These are phyloP conservation scores for Tethya wilhelma DNA, from an alignment of 37 sponge, comb jelly and placozoan genomes.

Conservation along the genomic window DNA sequence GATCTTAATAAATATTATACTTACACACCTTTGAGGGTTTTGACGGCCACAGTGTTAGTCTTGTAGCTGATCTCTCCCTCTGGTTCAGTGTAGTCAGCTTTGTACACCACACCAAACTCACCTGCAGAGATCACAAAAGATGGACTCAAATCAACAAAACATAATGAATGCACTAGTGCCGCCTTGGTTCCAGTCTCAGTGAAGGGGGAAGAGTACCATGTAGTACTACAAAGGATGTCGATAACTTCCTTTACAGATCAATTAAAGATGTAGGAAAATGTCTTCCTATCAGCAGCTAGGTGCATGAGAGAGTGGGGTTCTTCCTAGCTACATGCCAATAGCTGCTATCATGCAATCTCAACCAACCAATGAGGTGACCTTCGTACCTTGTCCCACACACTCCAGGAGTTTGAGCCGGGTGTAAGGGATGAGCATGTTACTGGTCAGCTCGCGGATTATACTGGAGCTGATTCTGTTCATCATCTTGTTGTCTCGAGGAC, in stretches of 20 bases:
- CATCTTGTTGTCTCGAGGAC: background rate
- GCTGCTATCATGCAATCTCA: too few relatives aligned
- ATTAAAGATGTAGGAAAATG: background rate
- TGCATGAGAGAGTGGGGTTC: too few relatives aligned
- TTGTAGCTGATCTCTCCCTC: background rate
- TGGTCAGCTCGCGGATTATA: constrained; percentile 33
- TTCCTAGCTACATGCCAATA: too few relatives aligned
- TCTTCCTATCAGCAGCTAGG: too few relatives aligned
- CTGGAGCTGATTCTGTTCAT: constrained; percentile 16
- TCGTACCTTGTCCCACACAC: constrained; percentile 32
- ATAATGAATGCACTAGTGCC: too few relatives aligned
- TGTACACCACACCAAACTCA: constrained; percentile 52
- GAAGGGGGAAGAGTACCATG: background rate
- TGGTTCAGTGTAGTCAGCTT: constrained; percentile 7
- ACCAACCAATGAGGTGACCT: too few relatives aligned
- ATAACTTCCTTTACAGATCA: background rate
- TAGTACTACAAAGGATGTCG: background rate
- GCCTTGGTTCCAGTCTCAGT: background rate
- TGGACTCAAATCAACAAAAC: too few relatives aligned
- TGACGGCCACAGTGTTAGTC: constrained; percentile 29
- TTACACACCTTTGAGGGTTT: constrained; percentile 38
- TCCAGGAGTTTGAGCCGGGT: constrained; percentile 28
- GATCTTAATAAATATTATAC: background rate
- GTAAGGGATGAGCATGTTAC: constrained; percentile 35
- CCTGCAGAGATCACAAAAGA: constrained; percentile 14